These are phyloP conservation scores for Myathropa florea DNA, from an alignment of 2,888 invertebrate genomes.

Conservation along the genomic window DNA sequence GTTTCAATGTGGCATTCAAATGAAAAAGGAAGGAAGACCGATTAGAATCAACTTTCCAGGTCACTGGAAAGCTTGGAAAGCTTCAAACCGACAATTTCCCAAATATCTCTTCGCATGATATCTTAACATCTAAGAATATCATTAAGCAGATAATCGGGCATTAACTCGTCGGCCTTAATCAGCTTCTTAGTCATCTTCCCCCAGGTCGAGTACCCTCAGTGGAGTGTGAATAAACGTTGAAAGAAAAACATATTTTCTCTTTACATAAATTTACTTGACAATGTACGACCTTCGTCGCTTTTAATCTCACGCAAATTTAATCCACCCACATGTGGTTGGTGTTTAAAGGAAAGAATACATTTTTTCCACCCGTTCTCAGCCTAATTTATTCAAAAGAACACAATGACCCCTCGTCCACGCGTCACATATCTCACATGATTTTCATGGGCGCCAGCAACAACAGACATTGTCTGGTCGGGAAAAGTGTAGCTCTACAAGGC, in stretches of 20 bases:
- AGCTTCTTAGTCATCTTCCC: background rate
- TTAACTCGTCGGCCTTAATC: too few relatives aligned
- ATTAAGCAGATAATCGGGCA: too few relatives aligned
- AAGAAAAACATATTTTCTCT: background rate
- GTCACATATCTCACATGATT: background rate
- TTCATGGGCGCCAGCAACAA: constrained; percentile 12
- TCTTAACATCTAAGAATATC: too few relatives aligned
- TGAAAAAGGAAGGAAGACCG: too few relatives aligned
- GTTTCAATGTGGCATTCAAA: too few relatives aligned
- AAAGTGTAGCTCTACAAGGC: background rate
- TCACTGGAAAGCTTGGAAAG: too few relatives aligned
- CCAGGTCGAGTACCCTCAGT: background rate
- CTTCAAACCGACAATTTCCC: too few relatives aligned
- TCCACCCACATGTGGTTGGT: background rate
- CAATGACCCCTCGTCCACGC: background rate
- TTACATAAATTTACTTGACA: background rate
- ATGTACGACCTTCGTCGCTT: background rate
- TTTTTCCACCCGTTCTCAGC: background rate
- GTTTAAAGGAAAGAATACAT: background rate
- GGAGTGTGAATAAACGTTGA: background rate
- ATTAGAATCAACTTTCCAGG: too few relatives aligned
- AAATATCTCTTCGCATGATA: too few relatives aligned
- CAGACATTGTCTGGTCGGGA: constrained; percentile 6
- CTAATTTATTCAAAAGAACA: background rate
- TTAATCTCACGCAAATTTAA: background rate